Evolutionary conservation across 2,888 invertebrate genomes (phyloP), one percentile per base, ranked within the genome.

Genomic region (Cylloceria caligata): DNA sequence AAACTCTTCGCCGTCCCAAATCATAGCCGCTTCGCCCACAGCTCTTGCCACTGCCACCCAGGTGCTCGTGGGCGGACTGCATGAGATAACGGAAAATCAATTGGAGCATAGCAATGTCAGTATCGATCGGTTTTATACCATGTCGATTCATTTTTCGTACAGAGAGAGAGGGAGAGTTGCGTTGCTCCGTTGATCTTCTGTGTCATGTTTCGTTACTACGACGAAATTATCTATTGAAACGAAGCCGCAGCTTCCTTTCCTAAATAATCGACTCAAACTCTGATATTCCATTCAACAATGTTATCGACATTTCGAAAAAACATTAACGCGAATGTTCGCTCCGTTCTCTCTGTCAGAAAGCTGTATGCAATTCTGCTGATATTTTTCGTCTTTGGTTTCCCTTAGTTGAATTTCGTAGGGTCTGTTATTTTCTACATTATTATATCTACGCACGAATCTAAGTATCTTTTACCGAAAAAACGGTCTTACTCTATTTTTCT

Each of bases 1-100:
- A 93, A 92, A 93, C 91, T 90, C 93, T 88, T 92, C 92, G 89
- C 92, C 92, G 89, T 88, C 91, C 88, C 91, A 92, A 91, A 92
- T 90, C 89, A 90, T 92, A 87, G 89, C 89, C 88, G 89, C 91
- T 87, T 91, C 91, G 87, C 92, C 92, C 87, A 89, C 92, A 87
- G 86, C 91, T 89, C 91, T 92, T 88, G 90, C 91, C 90, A 91
- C 90, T 90, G 90, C 91, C 91, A 91, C 92, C 87, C 92, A 92
- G 89, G 92, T 92, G 91, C 89, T 91, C 90, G 92, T 92, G 91
- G 91, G 84, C 88, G 71, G 87, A 89, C 87, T 88, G 60, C 82
- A 84, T 57, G 81, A 80, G 81, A 80, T 80, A 65, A 68, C 80
- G 83, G 83, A 85, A 77, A 71, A 75, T 83, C 80, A 77, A 81